phyloP scores from a whole-genome alignment of 2,888 invertebrate species.

The Cosmorhoe ocellata region DNA sequence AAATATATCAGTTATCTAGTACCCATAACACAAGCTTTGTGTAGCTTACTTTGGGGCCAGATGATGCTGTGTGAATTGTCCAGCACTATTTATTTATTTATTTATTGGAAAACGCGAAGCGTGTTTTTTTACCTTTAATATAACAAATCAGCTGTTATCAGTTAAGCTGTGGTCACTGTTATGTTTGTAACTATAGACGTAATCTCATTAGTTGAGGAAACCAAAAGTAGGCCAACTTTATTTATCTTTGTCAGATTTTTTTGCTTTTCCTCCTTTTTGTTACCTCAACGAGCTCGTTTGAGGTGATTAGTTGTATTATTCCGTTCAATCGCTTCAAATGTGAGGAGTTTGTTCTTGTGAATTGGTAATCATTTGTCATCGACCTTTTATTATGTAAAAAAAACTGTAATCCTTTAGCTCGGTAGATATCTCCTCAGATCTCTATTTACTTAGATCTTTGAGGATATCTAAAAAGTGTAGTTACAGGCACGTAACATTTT shows the following conservation, averaged over 20 bases:
- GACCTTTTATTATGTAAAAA: conserved; percentile 1
- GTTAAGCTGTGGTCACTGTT: conserved; percentile 5
- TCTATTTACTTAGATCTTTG: no score
- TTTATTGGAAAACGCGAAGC: no score
- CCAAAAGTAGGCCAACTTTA: conserved; percentile 33
- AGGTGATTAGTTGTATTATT: conserved; percentile 9
- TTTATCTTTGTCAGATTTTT: conserved; percentile 35
- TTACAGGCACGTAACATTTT: no score
- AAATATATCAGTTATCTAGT: no score
- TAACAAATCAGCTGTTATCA: conserved; percentile 1
- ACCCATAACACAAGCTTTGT: no score
- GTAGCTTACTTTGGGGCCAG: no score
- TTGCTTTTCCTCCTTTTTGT: conserved; percentile 29
- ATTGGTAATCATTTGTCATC: conserved; percentile 15
- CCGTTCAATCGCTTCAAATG: conserved; percentile 13
- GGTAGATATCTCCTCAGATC: no score
- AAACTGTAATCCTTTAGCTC: no score
- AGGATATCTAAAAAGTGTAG: no score
- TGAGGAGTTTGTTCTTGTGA: conserved; percentile 3
- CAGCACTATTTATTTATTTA: no score
- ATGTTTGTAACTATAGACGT: conserved; percentile 22
- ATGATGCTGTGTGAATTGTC: no score
- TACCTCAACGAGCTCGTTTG: conserved; percentile 13
- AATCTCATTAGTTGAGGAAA: conserved; percentile 31
- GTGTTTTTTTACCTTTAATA: no score